Conservation (phyloP, 2,113 vertebrate genomes). For the Piprites chloris region DNA sequence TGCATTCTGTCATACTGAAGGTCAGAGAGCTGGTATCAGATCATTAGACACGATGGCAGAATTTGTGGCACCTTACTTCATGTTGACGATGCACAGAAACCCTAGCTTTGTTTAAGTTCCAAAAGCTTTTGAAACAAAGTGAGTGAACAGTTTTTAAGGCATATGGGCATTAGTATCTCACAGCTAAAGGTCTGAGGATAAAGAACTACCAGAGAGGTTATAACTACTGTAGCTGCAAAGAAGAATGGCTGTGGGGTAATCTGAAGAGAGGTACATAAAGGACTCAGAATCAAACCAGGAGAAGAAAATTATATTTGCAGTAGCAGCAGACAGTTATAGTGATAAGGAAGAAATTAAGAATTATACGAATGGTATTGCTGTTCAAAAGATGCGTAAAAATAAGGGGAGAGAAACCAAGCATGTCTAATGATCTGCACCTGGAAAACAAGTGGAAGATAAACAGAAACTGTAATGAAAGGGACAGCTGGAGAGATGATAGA, state of each 20-base stretch:
- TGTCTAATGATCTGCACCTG: constrained; percentile 11
- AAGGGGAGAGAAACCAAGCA: neutral
- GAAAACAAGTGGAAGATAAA: constrained; percentile 38
- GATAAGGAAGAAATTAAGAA: neutral
- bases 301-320: neutral
- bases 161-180: neutral
- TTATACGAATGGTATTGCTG: neutral
- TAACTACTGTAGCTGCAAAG: neutral
- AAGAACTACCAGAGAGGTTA: neutral
- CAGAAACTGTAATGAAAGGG: constrained; percentile 23
- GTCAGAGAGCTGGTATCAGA: neutral
- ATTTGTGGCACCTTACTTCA: neutral
- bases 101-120: neutral
- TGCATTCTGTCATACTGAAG: neutral
- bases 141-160: neutral
- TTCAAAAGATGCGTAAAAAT: neutral
- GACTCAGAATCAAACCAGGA: neutral
- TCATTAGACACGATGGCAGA: neutral
- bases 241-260: neutral
- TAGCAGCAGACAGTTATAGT: neutral
- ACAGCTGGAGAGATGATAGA: constrained; percentile 14
- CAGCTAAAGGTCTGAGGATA: neutral
- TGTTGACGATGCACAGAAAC: neutral
- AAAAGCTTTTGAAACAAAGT: neutral
- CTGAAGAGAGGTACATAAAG: neutral